Evolutionary conservation across 2,113 vertebrate genomes (phyloP).

Genomic region (Procavia capensis): DNA sequence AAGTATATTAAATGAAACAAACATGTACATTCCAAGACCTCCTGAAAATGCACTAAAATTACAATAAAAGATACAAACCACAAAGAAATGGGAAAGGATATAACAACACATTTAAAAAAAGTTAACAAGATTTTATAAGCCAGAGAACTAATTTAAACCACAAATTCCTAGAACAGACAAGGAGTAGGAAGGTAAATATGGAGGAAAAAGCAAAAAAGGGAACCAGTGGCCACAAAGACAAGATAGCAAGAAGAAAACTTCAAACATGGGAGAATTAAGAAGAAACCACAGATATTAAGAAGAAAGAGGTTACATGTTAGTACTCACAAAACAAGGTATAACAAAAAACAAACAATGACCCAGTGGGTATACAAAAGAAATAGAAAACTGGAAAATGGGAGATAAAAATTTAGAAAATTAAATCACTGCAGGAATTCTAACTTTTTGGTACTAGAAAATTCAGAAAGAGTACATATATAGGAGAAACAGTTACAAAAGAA

Average conservation of each 20-base stretch:
- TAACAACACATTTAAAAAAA: slow-evolving; percentile 20
- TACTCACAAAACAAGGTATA: background rate
- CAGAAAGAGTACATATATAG: background rate
- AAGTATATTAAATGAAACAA: slow-evolving; percentile 48
- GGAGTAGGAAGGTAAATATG: background rate
- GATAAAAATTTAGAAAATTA: background rate
- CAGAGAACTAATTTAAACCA: slow-evolving; percentile 15
- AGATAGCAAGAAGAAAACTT: slow-evolving; percentile 5
- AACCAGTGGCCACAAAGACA: background rate
- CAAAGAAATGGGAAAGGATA: slow-evolving; percentile 11
- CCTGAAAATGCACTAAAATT: background rate
- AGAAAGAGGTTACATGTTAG: background rate
- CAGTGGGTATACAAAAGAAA: background rate
- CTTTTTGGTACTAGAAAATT: background rate
- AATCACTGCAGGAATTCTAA: background rate
- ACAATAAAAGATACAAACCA: slow-evolving; percentile 1
- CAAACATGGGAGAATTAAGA: background rate
- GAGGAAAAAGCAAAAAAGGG: background rate
- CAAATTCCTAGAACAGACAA: slow-evolving; percentile 18
- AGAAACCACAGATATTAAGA: background rate
- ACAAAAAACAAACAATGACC: background rate
- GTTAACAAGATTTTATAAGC: background rate
- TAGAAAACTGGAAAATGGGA: background rate
- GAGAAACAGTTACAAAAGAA: slow-evolving; percentile 8
- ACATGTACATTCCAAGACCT: background rate